Conservation (phyloP, 1,140 invertebrate species). For the Macrocentrus cingulum region DNA sequence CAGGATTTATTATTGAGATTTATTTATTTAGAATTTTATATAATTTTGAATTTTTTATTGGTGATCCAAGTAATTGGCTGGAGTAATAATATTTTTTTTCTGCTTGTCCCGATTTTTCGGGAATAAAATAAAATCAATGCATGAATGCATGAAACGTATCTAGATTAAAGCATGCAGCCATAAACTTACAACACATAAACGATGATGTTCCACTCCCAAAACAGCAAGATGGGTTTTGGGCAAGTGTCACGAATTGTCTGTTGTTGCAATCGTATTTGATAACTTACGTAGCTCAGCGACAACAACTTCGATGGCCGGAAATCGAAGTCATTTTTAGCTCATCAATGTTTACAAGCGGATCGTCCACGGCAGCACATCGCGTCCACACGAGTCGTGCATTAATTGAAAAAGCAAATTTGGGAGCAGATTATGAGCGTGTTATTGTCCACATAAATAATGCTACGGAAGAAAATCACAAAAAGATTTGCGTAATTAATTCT, state of each 20-base stretch:
- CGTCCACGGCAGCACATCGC: not conserved
- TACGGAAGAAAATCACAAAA: not conserved
- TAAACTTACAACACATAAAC: not conserved
- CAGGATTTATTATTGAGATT: too few relatives aligned
- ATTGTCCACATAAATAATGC: slow-evolving; percentile 5
- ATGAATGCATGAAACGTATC: too few relatives aligned
- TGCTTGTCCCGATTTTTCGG: too few relatives aligned
- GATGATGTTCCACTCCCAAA: not conserved
- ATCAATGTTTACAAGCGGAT: not conserved
- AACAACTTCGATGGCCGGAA: not conserved
- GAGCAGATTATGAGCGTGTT: not conserved
- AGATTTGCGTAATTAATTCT: not conserved
- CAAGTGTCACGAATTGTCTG: not conserved
- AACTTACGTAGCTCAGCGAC: not conserved
- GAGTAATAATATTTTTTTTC: too few relatives aligned
- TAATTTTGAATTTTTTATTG: too few relatives aligned
- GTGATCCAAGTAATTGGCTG: too few relatives aligned
- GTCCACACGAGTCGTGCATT: too few relatives aligned
- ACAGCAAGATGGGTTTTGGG: not conserved
- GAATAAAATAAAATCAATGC: too few relatives aligned
- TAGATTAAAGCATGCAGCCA: not conserved
- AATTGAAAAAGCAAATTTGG: not conserved
- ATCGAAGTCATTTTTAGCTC: not conserved
- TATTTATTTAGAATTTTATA: too few relatives aligned
- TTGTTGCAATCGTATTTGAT: not conserved